Conservation (phyloP, 2,113 vertebrate species). For the Bucco capensis region DNA sequence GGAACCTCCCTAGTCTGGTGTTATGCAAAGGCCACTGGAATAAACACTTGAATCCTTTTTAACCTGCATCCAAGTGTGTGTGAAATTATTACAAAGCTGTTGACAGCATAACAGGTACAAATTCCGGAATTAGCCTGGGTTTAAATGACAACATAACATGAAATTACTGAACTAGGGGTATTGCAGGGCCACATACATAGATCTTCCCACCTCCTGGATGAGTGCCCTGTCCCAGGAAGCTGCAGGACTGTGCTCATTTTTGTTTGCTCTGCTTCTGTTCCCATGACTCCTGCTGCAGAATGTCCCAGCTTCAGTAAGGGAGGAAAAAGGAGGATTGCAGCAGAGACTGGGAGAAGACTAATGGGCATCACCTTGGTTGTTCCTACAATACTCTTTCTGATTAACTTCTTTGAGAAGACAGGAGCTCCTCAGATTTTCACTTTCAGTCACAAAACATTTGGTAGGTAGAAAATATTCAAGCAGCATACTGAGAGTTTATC, state of each 20-base stretch:
- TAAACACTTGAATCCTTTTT: neutral
- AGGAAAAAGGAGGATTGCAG: neutral
- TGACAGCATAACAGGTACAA: neutral
- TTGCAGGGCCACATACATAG: neutral
- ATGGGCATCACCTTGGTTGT: no score
- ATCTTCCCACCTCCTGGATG: neutral
- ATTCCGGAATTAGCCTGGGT: neutral
- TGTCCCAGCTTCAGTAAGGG: neutral
- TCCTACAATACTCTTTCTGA: no score
- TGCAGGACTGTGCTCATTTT: neutral
- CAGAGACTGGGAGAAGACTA: neutral
- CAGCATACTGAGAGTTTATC: neutral
- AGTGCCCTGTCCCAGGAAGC: neutral
- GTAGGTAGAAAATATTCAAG: neutral
- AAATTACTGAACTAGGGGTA: neutral
- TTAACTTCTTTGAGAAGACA: neutral
- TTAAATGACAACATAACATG: neutral
- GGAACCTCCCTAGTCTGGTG: neutral
- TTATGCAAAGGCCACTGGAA: accelerated
- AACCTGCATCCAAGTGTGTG: neutral
- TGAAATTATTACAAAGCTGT: neutral
- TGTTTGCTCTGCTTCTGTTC: neutral
- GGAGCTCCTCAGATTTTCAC: neutral
- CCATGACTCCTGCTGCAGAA: neutral
- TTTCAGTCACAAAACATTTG: neutral